Evolutionary conservation across 2,797 vertebrate species (phyloP), one percentile per base, ranked within the genome.

Genomic region (Sebastes diploproa): DNA sequence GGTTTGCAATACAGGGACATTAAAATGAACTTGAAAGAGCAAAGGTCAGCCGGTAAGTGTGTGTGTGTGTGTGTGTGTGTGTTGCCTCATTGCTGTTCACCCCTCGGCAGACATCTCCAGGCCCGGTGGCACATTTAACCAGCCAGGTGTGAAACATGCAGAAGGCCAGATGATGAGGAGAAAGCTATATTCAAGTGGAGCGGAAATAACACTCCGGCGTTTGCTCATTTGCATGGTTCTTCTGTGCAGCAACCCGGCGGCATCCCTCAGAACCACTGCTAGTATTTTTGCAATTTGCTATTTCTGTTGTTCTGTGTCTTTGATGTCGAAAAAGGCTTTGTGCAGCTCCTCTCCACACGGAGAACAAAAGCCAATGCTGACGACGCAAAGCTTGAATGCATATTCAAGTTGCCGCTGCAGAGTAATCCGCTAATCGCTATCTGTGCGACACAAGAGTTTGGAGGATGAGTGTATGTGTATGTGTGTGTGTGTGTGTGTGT

Each of bases 71-170:
- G n/a, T 64, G 38, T 34, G 25, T 69, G 38, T 50, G 38, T 42
- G 38, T 42, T 32, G 59, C 55, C 60, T 81, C 73, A n/a, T 65
- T 67, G 62, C 71, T 13, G 60, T 71, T 80, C 58, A 60, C 60
- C 83, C 81, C 81, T 78, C 68, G 75, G 70, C 73, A 82, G 65
- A 74, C 77, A 71, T 84, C 80, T 79, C 62, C 73, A 85, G 83
- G 73, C 85, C 81, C 70, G 75, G 84, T 89, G 91, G 86, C 90
- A 94, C 91, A 90, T 92, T 91, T 92, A 92, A 78, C 87, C 92
- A 92, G 80, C 88, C 93, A 92, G 89, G 91, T 94, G 92, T 94
- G 86, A 94, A 94, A 92, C 84, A 77, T 77, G 84, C 78, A 86
- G 77, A 82, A 83, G 89, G 90, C 92, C 90, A 91, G 88, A 90